phyloP scores from a whole-genome alignment of 2,888 invertebrate genomes.

The Netelia virgata region DNA sequence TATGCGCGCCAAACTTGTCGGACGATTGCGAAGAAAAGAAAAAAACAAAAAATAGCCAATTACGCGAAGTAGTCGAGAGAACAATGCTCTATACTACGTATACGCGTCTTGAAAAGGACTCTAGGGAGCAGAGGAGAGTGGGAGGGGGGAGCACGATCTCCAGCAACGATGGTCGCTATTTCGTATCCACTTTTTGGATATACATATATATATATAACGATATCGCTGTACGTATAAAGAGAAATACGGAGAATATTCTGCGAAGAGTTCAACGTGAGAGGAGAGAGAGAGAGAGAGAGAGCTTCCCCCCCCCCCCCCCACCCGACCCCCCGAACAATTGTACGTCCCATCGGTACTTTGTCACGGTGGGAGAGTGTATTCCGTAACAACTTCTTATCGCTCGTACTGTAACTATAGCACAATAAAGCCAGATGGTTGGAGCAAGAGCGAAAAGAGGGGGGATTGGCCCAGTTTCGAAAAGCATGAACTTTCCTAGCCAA shows the following conservation, averaged over 20 bases:
- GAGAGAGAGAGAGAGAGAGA: conserved; percentile 5
- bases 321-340: conserved; percentile 51
- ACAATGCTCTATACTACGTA: conserved; percentile 70
- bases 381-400: conserved; percentile 63
- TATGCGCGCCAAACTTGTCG: conserved; percentile 68
- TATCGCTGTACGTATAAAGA: conserved; percentile 1
- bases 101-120: background rate
- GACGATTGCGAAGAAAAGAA: conserved; percentile 73
- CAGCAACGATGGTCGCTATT: conserved; percentile 58
- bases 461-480: conserved; percentile 55
- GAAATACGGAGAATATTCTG: conserved; percentile 31
- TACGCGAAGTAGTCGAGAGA: conserved; percentile 76
- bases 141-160: conserved; percentile 37
- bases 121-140: background rate
- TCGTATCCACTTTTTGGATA: conserved; percentile 55
- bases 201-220: conserved; percentile 17
- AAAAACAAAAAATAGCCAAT: conserved; percentile 74
- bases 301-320: background rate
- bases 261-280: conserved; percentile 28
- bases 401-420: conserved; percentile 49
- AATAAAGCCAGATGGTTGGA: conserved; percentile 60
- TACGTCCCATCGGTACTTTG: conserved; percentile 66
- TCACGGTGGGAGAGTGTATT: conserved; percentile 38
- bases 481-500: conserved; percentile 12
- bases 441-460: conserved; percentile 23